Percentiles rank a stretch among this genome's conserved stretches.
Conservation (phyloP, 2,888 invertebrate genomes). For the Amiota communis region DNA sequence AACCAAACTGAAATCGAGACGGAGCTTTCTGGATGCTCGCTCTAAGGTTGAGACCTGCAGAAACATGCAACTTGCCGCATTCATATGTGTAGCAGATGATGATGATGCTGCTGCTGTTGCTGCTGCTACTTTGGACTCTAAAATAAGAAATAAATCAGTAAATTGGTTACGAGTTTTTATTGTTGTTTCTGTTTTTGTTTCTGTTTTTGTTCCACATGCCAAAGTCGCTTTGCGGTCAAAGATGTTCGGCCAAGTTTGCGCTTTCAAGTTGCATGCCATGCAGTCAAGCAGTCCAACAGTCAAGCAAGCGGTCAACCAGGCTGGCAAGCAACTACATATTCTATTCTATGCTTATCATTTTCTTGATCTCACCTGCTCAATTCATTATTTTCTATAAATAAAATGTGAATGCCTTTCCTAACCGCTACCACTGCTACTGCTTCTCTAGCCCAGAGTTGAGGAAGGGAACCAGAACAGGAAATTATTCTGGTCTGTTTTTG, state of each 20-base stretch:
- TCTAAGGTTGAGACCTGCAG: constrained; percentile 1
- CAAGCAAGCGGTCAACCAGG: too few relatives aligned
- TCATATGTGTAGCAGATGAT: constrained; percentile 23
- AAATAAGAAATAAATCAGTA: constrained; percentile 68
- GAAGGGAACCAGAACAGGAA: constrained; percentile 2
- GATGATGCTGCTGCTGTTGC: not conserved
- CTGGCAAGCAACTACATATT: constrained; percentile 32
- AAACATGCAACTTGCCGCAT: not conserved
- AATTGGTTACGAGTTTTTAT: constrained; percentile 57
- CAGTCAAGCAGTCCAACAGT: too few relatives aligned
- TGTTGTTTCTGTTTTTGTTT: not conserved
- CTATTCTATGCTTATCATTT: constrained; percentile 67
- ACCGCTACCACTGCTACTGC: too few relatives aligned
- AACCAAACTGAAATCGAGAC: not conserved
- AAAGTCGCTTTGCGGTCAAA: not conserved
- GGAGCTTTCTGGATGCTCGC: not conserved
- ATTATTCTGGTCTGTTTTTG: not conserved
- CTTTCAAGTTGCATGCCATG: constrained; percentile 50
- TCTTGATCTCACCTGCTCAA: constrained; percentile 67
- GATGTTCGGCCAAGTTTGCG: constrained; percentile 18
- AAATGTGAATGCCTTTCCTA: constrained; percentile 36
- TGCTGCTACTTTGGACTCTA: constrained; percentile 35
- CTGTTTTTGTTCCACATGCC: not conserved
- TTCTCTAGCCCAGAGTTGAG: not conserved
- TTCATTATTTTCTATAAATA: constrained; percentile 67